These are phyloP conservation scores for Stegostoma tigrinum DNA, from an alignment of 2,113 vertebrate species.

Conservation along the genomic window DNA sequence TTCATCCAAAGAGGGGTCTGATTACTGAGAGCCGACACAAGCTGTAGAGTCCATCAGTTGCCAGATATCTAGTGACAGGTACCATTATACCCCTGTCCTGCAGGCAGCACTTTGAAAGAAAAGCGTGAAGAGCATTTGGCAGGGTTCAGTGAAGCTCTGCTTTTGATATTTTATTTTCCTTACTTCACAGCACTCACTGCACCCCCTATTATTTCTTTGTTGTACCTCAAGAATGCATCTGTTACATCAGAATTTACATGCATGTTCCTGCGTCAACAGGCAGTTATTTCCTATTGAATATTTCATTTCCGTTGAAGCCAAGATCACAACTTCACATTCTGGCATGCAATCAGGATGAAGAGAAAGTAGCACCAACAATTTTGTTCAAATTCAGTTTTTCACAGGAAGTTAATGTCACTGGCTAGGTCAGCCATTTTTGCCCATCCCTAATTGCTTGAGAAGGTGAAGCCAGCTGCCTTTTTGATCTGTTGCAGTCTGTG, in stretches of 20 bases:
- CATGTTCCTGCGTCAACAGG: neutral
- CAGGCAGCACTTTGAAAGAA: neutral
- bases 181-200: neutral
- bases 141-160: neutral
- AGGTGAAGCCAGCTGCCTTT: neutral
- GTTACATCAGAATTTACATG: neutral
- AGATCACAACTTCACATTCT: neutral
- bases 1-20: neutral
- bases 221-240: neutral
- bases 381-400: neutral
- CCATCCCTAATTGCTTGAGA: neutral
- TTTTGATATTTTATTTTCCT: neutral
- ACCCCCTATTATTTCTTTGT: neutral
- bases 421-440: neutral
- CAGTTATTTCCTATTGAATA: neutral
- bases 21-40: slow-evolving; percentile 5
- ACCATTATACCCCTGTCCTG: neutral
- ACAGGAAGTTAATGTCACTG: neutral
- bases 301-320: neutral
- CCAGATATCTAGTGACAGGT: neutral
- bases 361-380: neutral
- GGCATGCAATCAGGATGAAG: neutral
- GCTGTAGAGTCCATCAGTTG: neutral
- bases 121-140: neutral
- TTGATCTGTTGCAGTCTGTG: neutral